phyloP scores from a whole-genome alignment of 1,140 invertebrate species.

The Drosophila tsacasi region DNA sequence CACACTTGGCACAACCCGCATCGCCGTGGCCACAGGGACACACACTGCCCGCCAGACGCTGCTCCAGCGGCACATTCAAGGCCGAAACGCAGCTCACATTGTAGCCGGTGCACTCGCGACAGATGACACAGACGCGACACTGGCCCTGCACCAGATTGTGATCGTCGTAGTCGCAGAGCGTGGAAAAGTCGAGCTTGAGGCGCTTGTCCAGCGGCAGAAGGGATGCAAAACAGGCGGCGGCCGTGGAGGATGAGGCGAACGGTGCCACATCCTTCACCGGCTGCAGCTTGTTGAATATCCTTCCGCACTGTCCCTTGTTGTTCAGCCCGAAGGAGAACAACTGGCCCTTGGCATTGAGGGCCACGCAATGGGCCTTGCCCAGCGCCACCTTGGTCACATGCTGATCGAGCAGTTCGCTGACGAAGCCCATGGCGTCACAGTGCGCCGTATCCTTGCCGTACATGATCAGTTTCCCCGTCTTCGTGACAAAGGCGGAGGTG shows the following conservation, averaged over 20 bases:
- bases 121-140: conserved; percentile 90
- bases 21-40: conserved; percentile 98
- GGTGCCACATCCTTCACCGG: conserved; percentile 86
- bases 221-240: conserved; percentile 52
- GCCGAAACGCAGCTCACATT: conserved; percentile 93
- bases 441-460: conserved; percentile 98
- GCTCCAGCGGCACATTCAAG: conserved; percentile 87
- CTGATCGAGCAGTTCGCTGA: conserved; percentile 92
- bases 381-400: conserved; percentile 93
- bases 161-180: conserved; percentile 83
- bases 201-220: conserved; percentile 59
- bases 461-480: conserved; percentile 95
- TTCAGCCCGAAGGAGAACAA: conserved; percentile 99
- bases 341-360: conserved; percentile 94
- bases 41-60: conserved; percentile 94
- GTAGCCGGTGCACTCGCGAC: conserved; percentile 97
- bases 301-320: conserved; percentile 98
- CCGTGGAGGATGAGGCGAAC: conserved; percentile 67
- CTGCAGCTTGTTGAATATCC: conserved; percentile 91
- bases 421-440: conserved; percentile 90
- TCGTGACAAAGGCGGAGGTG: conserved; percentile 95
- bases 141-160: conserved; percentile 82
- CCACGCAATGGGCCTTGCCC: conserved; percentile 97
- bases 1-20: conserved; percentile 96
- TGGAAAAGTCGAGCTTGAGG: conserved; percentile 77